A percentile compares a stretch with the other conserved stretches of the same genome.
These are phyloP conservation scores for Carcina quercana DNA, from an alignment of 2,888 invertebrate species.

Conservation along the genomic window DNA sequence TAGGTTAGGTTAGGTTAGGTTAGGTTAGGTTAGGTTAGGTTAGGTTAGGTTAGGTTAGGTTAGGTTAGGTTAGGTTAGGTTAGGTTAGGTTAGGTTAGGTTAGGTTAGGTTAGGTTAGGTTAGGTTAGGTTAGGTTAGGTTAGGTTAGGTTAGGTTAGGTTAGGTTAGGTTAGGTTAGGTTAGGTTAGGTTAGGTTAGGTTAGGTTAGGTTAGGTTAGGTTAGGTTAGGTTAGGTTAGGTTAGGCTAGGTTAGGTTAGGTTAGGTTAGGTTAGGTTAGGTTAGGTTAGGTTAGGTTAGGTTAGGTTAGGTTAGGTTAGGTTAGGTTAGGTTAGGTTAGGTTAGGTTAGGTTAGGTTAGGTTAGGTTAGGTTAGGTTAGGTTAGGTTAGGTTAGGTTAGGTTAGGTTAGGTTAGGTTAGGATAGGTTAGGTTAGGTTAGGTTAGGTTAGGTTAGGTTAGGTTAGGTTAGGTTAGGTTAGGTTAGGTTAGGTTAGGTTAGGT, in stretches of 20 bases:
- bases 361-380: slow-evolving; percentile 19
- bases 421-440: slow-evolving; percentile 7
- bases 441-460: slow-evolving; percentile 8
- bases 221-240: slow-evolving; percentile 19
- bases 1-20: slow-evolving; percentile 17
- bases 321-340: slow-evolving; percentile 13
- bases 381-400: slow-evolving; percentile 19
- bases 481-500: slow-evolving; percentile 9
- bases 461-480: slow-evolving; percentile 8
- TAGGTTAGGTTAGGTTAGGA: slow-evolving; percentile 16
- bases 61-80: slow-evolving; percentile 19
- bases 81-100: slow-evolving; percentile 14
- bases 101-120: slow-evolving; percentile 8
- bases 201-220: slow-evolving; percentile 19
- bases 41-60: slow-evolving; percentile 19
- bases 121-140: slow-evolving; percentile 4
- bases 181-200: slow-evolving; percentile 18
- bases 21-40: slow-evolving; percentile 19
- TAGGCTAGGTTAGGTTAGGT: slow-evolving; percentile 15
- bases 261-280: slow-evolving; percentile 9
- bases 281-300: slow-evolving; percentile 3
- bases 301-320: slow-evolving; percentile 4
- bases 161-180: slow-evolving; percentile 16
- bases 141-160: slow-evolving; percentile 7
- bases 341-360: slow-evolving; percentile 18